Base-by-base conservation (phyloP, 2,888 invertebrate genomes). In the Pecten maximus region DNA sequence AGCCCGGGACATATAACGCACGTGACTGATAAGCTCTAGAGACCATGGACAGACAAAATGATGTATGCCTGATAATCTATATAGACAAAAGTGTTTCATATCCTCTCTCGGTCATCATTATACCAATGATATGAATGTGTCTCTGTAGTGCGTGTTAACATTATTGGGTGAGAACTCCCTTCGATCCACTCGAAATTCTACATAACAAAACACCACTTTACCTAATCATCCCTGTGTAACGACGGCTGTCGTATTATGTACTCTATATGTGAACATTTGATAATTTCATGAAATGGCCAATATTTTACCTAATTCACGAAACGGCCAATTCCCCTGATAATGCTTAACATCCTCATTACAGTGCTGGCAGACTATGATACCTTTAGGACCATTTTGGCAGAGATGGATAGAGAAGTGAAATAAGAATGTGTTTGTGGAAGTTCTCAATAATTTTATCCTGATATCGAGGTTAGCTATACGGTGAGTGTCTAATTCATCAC, bases 291-390 rank as follows among this genome's bases (percentile, higher is more conserved):
- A 74, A 74, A 74, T 74, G 74, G 74, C 35, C 10, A 74, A 74
- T 74, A 74, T 74, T 74, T 74, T 74, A 74, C 74, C 74, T 74
- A 74, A 74, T 74, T 74, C 74, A 74, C 74, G 35, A 15, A 74
- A 74, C 74, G 3, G 74, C 8, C 28, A 35, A 35, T 74, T 74
- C 74, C 74, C 74, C 35, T 10, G 74, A 74, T 74, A 35, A 74
- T 74, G 28, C 74, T 28, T 35, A 28, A 6, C 35, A 28, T 74
- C 10, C 74, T 74, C 74, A 74, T 74, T 74, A 74, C 74, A 1
- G 28, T 15, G 28, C 74, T 74, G 74, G 74, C 74, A 74, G 74
- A 74, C 74, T 74, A 74, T 74, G 74, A 6, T 35, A 35, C 74
- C 74, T 28, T 23, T 0, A 74, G 74, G 74, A 74, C 74, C 35